A percentile compares a stretch with the other conserved stretches of the same genome.
phyloP scores from a whole-genome alignment of 2,797 vertebrate species.

The Margarornis squamiger region DNA sequence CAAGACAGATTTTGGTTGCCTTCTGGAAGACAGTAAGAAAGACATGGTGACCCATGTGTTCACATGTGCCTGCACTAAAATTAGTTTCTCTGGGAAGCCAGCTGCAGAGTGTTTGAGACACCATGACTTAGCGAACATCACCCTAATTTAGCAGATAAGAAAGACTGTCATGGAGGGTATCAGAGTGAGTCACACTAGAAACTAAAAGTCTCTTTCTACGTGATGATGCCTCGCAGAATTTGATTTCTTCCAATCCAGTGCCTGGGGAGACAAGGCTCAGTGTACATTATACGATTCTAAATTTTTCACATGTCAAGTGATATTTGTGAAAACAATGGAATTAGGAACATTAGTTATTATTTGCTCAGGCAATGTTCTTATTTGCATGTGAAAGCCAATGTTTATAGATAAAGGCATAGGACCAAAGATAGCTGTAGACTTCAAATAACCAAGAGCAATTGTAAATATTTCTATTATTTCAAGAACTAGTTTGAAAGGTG shows the following conservation, averaged over 20 bases:
- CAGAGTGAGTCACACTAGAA: not conserved
- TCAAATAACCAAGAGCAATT: not conserved
- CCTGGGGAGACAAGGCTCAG: not conserved
- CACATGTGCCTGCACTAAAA: not conserved
- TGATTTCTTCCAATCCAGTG: not conserved
- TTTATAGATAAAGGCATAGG: not conserved
- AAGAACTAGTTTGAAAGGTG: not conserved
- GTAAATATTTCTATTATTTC: not conserved
- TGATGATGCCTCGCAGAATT: not conserved
- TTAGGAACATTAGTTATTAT: not conserved
- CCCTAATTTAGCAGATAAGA: slow-evolving; percentile 10
- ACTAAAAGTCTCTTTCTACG: not conserved
- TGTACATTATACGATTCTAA: not conserved
- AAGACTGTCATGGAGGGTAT: not conserved
- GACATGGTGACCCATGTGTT: not conserved
- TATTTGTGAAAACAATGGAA: not conserved
- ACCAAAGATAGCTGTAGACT: not conserved
- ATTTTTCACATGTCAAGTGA: not conserved
- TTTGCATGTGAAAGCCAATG: not conserved
- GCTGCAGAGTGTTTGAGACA: not conserved
- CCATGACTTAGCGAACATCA: not conserved
- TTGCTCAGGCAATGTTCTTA: not conserved
- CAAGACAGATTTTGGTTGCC: not conserved
- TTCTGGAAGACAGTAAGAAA: not conserved
- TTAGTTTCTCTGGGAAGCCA: not conserved